Evolutionary conservation across 2,888 invertebrate species (phyloP).

Genomic region (Mythimna albipuncta): DNA sequence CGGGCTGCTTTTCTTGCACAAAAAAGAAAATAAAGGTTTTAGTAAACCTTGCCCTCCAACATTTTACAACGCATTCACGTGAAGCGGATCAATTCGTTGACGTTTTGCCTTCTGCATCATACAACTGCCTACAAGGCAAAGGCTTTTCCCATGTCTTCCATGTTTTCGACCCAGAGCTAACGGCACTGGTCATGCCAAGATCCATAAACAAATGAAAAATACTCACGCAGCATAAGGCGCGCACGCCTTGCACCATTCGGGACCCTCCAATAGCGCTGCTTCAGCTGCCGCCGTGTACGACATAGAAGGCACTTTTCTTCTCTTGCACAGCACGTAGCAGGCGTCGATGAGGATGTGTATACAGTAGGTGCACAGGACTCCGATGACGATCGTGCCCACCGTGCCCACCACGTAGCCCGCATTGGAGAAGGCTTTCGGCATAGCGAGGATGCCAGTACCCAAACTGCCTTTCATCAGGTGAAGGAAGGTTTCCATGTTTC

Average conservation of each 20-base stretch:
- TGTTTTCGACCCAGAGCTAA: background rate
- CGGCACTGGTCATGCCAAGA: background rate
- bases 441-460: constrained; percentile 97
- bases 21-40: background rate
- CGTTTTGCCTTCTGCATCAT: no score
- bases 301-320: constrained; percentile 92
- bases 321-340: constrained; percentile 91
- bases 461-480: constrained; percentile 97
- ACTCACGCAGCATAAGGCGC: constrained; percentile 93
- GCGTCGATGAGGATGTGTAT: constrained; percentile 96
- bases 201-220: background rate
- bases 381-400: constrained; percentile 95
- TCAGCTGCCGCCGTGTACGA: constrained; percentile 96
- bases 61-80: no score
- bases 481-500: constrained; percentile 95
- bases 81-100: no score
- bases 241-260: constrained; percentile 91
- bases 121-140: background rate
- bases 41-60: background rate
- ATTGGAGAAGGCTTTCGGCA: constrained; percentile 96
- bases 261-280: constrained; percentile 94
- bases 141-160: no score
- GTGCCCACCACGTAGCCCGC: constrained; percentile 95
- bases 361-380: constrained; percentile 97
- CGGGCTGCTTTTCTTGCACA: no score